phyloP scores from a whole-genome alignment of 2,113 vertebrate species.

The Telmatochromis sp. region DNA sequence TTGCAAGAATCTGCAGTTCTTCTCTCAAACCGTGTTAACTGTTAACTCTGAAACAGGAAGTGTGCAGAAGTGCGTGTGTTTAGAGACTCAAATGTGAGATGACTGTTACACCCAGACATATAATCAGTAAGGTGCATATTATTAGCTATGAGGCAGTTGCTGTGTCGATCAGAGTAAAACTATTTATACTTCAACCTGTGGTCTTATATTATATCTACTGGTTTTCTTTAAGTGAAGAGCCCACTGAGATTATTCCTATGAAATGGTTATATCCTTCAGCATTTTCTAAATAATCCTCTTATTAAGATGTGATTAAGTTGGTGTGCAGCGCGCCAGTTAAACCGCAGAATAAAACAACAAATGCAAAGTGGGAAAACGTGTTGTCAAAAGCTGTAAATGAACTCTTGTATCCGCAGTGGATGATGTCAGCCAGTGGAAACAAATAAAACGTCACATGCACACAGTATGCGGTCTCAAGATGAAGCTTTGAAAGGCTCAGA shows the following conservation, averaged over 20 bases:
- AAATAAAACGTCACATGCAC: background rate
- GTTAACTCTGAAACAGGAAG: constrained; percentile 2
- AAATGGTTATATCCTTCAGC: background rate
- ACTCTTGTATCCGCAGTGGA: background rate
- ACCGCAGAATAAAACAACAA: background rate
- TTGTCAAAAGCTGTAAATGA: background rate
- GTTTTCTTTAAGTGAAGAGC: background rate
- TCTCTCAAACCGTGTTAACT: background rate
- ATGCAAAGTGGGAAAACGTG: background rate
- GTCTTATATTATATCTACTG: background rate
- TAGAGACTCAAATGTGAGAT: background rate
- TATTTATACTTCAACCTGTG: background rate
- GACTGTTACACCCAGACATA: background rate
- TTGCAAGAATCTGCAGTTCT: background rate
- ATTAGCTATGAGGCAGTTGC: background rate
- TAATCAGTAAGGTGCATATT: background rate
- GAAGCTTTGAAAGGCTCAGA: constrained; percentile 59
- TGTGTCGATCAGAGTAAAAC: background rate
- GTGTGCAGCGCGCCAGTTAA: background rate
- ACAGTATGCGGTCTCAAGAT: constrained; percentile 36
- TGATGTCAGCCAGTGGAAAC: background rate
- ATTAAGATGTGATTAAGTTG: background rate
- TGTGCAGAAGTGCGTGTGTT: background rate
- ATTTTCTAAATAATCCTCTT: background rate
- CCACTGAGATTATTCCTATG: background rate